Evolutionary conservation across 2,888 invertebrate species (phyloP).

Genomic region (Drosophila greeni): DNA sequence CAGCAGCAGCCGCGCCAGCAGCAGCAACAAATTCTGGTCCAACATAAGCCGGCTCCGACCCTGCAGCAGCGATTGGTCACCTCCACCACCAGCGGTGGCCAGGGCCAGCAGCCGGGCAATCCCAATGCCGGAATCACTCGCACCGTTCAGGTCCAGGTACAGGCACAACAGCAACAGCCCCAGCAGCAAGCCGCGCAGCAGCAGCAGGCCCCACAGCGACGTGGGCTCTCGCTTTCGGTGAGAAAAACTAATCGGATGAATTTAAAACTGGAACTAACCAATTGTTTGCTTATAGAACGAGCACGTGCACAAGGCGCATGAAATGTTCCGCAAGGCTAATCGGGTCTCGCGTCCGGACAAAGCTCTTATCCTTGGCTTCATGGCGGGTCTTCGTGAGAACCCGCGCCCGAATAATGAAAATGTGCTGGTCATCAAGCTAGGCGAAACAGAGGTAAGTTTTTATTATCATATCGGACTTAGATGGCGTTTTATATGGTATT

Average conservation of each 20-base stretch:
- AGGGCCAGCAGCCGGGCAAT: slow-evolving; percentile 52
- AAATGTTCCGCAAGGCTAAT: slow-evolving; percentile 97
- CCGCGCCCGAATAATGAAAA: slow-evolving; percentile 98
- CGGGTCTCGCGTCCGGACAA: slow-evolving; percentile 97
- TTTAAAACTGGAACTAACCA: neutral
- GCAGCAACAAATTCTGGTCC: slow-evolving; percentile 76
- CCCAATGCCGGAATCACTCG: slow-evolving; percentile 62
- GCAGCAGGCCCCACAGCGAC: slow-evolving; percentile 72
- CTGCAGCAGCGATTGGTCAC: slow-evolving; percentile 72
- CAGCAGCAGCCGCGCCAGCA: slow-evolving; percentile 76
- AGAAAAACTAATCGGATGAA: slow-evolving; percentile 12
- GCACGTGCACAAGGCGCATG: slow-evolving; percentile 97
- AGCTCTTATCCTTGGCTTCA: slow-evolving; percentile 97
- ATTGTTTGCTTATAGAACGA: slow-evolving; percentile 84
- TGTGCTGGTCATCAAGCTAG: slow-evolving; percentile 96
- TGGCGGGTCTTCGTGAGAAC: slow-evolving; percentile 98
- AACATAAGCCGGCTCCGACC: slow-evolving; percentile 75
- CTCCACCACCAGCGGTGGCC: slow-evolving; percentile 63
- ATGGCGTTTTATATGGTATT: no score
- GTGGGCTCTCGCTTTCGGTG: slow-evolving; percentile 78
- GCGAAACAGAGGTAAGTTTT: slow-evolving; percentile 85
- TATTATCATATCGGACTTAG: neutral
- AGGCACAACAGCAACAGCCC: slow-evolving; percentile 64
- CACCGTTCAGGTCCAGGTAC: slow-evolving; percentile 75
- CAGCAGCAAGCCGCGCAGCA: slow-evolving; percentile 66